A percentile compares a stretch with the other conserved stretches of the same genome.
Conservation (phyloP, 2,113 vertebrate species). For the Carassius gibelio region DNA sequence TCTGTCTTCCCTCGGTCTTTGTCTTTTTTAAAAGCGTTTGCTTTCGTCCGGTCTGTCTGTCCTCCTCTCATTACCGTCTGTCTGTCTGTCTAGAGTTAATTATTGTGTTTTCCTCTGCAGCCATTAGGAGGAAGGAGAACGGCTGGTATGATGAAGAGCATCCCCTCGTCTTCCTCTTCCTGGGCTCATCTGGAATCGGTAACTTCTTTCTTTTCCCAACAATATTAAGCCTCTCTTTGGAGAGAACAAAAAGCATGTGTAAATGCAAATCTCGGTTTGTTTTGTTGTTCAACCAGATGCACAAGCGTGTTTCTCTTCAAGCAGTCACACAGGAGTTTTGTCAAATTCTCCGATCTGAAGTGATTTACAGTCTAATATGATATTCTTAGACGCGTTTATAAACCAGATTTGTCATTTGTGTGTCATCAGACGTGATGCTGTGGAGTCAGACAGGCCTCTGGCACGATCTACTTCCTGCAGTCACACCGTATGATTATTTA, state of each 20-base stretch:
- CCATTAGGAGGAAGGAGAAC: slow-evolving; percentile 97
- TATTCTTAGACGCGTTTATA: background rate
- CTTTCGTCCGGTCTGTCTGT: slow-evolving; percentile 60
- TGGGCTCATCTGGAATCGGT: slow-evolving; percentile 98
- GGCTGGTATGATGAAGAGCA: slow-evolving; percentile 98
- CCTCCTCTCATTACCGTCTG: slow-evolving; percentile 44
- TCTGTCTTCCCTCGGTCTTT: slow-evolving; percentile 51
- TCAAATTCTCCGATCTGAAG: background rate
- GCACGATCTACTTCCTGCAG: background rate
- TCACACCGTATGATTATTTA: background rate
- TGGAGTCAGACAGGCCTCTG: background rate
- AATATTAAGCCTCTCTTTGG: background rate
- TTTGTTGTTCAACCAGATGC: background rate
- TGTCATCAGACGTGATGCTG: background rate
- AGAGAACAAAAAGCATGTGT: background rate
- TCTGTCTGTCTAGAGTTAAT: slow-evolving; percentile 39
- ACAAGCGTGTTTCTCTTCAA: background rate
- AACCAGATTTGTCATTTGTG: background rate
- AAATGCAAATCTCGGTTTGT: background rate
- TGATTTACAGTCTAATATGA: background rate
- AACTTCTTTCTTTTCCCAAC: slow-evolving; percentile 61
- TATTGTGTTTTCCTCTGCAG: slow-evolving; percentile 66
- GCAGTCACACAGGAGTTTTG: background rate
- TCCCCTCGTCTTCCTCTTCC: slow-evolving; percentile 95
- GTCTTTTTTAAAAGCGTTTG: slow-evolving; percentile 59